phyloP scores from a whole-genome alignment of 2,888 invertebrate genomes.

The Ophion ventricosus region DNA sequence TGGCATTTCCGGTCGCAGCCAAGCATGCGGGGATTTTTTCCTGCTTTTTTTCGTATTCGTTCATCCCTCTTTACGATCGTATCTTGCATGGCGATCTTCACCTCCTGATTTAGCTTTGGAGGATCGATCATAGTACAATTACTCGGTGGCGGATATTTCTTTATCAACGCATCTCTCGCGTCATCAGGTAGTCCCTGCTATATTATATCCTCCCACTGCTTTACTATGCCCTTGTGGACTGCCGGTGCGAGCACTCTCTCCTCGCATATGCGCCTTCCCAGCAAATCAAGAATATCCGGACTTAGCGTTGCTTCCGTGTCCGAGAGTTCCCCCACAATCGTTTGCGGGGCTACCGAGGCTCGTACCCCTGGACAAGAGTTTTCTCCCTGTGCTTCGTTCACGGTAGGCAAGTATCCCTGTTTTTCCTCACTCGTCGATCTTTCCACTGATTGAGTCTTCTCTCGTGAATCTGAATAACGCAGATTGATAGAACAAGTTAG shows the following conservation, averaged over 20 bases:
- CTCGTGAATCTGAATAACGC: not conserved
- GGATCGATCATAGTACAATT: constrained; percentile 31
- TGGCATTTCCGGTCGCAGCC: constrained; percentile 2
- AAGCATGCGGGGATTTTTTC: constrained; percentile 34
- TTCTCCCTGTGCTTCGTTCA: too few species aligned
- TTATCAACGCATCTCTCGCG: not conserved
- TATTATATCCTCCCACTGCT: constrained; percentile 17
- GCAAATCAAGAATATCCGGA: not conserved
- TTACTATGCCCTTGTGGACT: too few species aligned
- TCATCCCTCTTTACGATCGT: constrained; percentile 16
- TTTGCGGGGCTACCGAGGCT: not conserved
- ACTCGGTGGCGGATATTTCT: constrained; percentile 29
- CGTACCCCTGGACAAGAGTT: not conserved
- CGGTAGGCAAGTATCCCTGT: too few species aligned
- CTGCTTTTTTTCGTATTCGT: constrained; percentile 33
- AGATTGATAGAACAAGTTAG: not conserved
- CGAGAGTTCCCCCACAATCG: not conserved
- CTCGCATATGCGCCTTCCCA: too few species aligned
- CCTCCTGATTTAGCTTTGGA: constrained; percentile 45
- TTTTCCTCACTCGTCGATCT: not conserved
- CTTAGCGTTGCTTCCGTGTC: not conserved
- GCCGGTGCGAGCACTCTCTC: too few species aligned
- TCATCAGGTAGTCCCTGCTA: constrained; percentile 19
- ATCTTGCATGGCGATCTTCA: not conserved
- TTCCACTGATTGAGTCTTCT: not conserved